phyloP scores from a whole-genome alignment of 2,113 vertebrate species.

The Pelmatolapia mariae region DNA sequence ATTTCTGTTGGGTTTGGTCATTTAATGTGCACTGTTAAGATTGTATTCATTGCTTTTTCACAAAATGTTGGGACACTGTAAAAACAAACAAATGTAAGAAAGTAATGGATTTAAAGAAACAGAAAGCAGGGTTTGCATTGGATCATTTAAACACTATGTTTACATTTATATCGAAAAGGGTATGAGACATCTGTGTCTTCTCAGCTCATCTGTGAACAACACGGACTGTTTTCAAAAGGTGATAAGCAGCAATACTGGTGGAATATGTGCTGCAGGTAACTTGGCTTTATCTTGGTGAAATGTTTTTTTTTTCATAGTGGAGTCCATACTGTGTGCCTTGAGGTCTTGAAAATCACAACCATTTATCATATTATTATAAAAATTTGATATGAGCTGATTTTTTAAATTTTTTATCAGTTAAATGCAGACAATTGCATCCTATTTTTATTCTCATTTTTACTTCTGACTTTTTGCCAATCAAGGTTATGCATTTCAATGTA shows the following conservation, averaged over 20 bases:
- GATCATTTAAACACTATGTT: neutral
- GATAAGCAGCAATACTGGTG: neutral
- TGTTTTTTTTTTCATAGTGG: neutral
- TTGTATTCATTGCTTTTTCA: neutral
- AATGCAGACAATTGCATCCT: neutral
- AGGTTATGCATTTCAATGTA: neutral
- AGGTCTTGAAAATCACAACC: fast-evolving
- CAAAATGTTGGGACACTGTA: neutral
- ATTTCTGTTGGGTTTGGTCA: neutral
- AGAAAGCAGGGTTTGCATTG: neutral
- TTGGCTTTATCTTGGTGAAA: neutral
- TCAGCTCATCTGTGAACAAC: neutral
- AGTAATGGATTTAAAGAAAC: neutral
- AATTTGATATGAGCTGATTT: neutral
- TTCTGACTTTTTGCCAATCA: neutral
- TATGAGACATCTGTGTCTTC: neutral
- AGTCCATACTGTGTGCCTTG: neutral
- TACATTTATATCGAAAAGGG: fast-evolving
- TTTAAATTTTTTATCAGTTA: neutral
- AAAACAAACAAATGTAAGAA: neutral
- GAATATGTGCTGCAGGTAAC: neutral
- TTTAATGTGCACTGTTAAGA: neutral
- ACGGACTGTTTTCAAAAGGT: neutral
- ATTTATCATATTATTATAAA: neutral
- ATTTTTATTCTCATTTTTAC: neutral